A percentile compares a stretch with the other conserved stretches of the same genome.
phyloP scores from a whole-genome alignment of 53 echinoderm and acorn worm species.

The Henricia sp. region DNA sequence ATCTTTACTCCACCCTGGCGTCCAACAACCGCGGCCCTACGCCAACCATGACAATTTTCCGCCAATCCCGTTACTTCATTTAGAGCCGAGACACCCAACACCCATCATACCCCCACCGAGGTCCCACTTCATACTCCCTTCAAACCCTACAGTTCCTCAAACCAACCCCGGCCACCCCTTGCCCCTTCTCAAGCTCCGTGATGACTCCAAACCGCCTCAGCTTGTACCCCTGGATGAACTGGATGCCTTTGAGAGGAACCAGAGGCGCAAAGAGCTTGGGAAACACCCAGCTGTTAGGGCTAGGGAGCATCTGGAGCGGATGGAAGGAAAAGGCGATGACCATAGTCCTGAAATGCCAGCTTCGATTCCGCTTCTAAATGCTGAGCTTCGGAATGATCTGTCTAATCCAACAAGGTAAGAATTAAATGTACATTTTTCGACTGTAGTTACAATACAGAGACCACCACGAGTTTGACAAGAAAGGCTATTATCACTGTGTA shows the following conservation, averaged over 20 bases:
- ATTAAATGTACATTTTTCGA: no score
- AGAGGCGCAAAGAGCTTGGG: constrained; percentile 1
- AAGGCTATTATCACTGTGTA: no score
- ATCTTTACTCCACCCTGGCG: constrained; percentile 30
- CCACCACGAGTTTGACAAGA: background rate
- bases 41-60: background rate
- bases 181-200: constrained; percentile 26
- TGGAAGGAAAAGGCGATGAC: background rate
- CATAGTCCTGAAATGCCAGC: background rate
- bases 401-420: constrained; percentile 9
- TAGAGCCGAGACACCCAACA: constrained; percentile 19
- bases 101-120: constrained; percentile 30
- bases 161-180: background rate
- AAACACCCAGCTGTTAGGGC: constrained; percentile 43
- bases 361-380: constrained; percentile 28
- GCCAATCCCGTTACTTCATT: constrained; percentile 41
- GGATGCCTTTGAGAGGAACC: constrained; percentile 42
- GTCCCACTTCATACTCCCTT: background rate
- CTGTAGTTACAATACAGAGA: no score
- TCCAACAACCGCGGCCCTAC: constrained; percentile 4
- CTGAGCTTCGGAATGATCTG: constrained; percentile 44
- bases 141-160: background rate
- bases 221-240: constrained; percentile 43
- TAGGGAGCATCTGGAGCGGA: constrained; percentile 3
- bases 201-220: background rate